Evolutionary conservation across 2,888 invertebrate species (phyloP), one percentile per base, ranked within the genome.

Genomic region (Rosalia funebris): DNA sequence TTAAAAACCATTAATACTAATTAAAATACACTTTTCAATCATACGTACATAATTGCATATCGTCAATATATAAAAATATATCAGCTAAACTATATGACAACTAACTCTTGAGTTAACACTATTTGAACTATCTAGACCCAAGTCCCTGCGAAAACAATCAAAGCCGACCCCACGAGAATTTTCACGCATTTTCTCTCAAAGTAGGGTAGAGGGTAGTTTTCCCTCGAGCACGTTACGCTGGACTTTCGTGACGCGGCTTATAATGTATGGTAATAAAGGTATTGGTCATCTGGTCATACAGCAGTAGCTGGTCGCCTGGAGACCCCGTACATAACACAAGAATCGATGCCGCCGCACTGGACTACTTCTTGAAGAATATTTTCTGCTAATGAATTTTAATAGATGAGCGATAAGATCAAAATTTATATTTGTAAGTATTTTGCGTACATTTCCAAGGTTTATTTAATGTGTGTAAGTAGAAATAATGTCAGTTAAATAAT

Each of bases 251-350:
- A 65, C 63, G 62, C 58, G 46, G 60, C 60, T 64, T 67, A 55
- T 56, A 62, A 59, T 57, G 60, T 69, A 69, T 70, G 72, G 69
- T 71, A 71, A 73, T 73, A 69, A 66, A 68, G 66, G 69, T 68
- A 70, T 70, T 75, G 75, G 77, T 77, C 77, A 75, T 75, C 77
- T 77, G 74, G 75, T 74, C 75, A 73, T 45, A 47, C 57, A 37
- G 39, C 62, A 60, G 65, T 69, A 67, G 70, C 69, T 64, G 74
- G 76, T 77, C 77, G 77, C 75, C 71, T 74, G 71, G 76, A 76
- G 72, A 76, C 75, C 74, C 60, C 65, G 73, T 72, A 73, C 70
- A 74, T 71, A 76, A 73, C 75, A 75, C 70, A 71, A 60, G 64
- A 72, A 75, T 75, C 73, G 74, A 75, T 73, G 66, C 57, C 60